These are phyloP conservation scores for Phalacrocorax aristotelis DNA, from an alignment of 2,113 vertebrate species.

Conservation along the genomic window DNA sequence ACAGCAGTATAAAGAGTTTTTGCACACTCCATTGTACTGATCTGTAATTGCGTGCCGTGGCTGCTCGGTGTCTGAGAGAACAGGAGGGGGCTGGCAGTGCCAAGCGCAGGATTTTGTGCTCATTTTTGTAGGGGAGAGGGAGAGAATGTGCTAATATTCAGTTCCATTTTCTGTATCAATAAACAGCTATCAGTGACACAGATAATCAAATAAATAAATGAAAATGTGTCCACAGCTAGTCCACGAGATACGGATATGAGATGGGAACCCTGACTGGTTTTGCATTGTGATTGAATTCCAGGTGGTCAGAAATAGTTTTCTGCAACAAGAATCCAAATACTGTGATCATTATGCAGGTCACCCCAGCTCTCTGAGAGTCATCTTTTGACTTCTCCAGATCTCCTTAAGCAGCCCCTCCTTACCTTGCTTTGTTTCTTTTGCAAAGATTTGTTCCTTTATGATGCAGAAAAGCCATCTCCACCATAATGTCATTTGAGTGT, in stretches of 20 bases:
- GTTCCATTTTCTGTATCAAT: background rate
- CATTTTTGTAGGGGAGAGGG: background rate
- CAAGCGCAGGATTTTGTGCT: background rate
- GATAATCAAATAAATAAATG: background rate
- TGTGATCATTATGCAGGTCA: background rate
- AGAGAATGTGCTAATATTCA: background rate
- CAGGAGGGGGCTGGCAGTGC: background rate
- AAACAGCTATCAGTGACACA: background rate
- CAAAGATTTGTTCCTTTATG: background rate
- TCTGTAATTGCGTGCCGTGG: background rate
- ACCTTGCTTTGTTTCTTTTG: background rate
- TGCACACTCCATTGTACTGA: background rate
- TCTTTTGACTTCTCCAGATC: background rate
- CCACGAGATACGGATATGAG: background rate
- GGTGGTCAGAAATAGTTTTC: background rate
- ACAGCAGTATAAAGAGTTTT: background rate
- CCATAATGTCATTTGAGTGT: background rate
- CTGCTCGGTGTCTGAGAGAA: background rate
- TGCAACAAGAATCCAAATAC: background rate
- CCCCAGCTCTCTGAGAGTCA: background rate
- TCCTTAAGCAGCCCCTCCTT: background rate
- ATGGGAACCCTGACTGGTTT: background rate
- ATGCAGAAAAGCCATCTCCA: background rate
- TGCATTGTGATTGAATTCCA: background rate
- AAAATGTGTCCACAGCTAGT: background rate